These are phyloP conservation scores for Macrosiphum euphorbiae DNA, from an alignment of 2,888 invertebrate species.

Conservation along the genomic window DNA sequence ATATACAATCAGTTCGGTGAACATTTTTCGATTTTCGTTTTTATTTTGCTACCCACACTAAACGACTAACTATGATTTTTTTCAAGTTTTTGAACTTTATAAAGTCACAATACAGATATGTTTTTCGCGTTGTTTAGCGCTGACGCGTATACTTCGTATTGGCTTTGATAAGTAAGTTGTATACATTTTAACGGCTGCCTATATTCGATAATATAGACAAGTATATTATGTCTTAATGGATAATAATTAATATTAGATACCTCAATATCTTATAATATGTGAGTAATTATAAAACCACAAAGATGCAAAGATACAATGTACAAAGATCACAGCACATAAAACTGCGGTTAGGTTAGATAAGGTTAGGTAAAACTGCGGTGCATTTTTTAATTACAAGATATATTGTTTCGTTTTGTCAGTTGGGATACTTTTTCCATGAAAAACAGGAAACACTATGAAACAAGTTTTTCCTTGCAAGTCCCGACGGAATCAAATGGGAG, in stretches of 20 bases:
- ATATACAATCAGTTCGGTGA: background rate
- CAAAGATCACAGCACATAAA: background rate
- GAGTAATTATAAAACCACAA: background rate
- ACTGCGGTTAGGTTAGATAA: too few relatives aligned
- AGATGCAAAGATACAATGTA: background rate
- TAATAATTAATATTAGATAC: background rate
- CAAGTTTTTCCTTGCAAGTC: background rate
- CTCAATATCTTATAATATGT: background rate
- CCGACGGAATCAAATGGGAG: background rate
- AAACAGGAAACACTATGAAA: background rate
- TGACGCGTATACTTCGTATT: background rate
- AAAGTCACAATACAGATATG: background rate
- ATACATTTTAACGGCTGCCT: background rate
- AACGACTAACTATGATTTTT: background rate
- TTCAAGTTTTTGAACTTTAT: background rate
- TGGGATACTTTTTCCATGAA: background rate
- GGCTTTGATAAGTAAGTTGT: background rate
- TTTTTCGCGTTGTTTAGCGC: background rate
- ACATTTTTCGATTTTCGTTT: background rate
- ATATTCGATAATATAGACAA: background rate
- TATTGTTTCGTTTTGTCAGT: background rate
- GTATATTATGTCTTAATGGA: background rate
- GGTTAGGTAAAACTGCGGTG: too few relatives aligned
- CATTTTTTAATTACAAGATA: background rate
- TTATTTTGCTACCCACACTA: background rate